These are phyloP conservation scores for Caenorhabditis tropicalis DNA, from an alignment of 1,140 invertebrate genomes.

Conservation along the genomic window DNA sequence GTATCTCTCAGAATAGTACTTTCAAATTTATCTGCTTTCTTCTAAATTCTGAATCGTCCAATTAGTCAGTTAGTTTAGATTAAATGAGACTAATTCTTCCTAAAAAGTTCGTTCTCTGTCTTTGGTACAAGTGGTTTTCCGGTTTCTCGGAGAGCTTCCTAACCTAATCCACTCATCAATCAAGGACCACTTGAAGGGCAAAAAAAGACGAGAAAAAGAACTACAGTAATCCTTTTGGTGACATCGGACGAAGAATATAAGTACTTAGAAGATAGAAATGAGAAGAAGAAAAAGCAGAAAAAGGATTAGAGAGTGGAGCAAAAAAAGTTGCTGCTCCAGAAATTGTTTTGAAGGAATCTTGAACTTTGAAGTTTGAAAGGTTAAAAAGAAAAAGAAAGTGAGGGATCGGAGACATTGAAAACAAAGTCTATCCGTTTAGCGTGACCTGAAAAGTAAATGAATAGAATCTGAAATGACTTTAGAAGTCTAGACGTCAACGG, in stretches of 20 bases:
- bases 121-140: neutral
- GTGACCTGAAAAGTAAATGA: neutral
- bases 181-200: slow-evolving; percentile 29
- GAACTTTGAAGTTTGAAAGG: slow-evolving; percentile 37
- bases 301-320: neutral
- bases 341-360: neutral
- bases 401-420: neutral
- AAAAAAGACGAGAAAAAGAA: neutral
- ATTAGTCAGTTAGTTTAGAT: neutral
- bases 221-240: slow-evolving; percentile 21
- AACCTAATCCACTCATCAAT: slow-evolving; percentile 37
- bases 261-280: neutral
- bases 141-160: neutral
- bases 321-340: too few species aligned
- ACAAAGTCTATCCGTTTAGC: neutral
- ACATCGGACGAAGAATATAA: neutral
- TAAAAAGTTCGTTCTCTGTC: neutral
- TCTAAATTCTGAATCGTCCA: too few species aligned
- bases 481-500: too few species aligned
- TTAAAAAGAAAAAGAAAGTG: neutral
- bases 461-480: too few species aligned
- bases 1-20: too few species aligned
- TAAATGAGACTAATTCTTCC: neutral
- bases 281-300: neutral
- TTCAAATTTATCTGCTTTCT: too few species aligned